These are phyloP conservation scores for Hirtodrosophila duncani DNA, from an alignment of 2,888 invertebrate genomes.

Conservation along the genomic window DNA sequence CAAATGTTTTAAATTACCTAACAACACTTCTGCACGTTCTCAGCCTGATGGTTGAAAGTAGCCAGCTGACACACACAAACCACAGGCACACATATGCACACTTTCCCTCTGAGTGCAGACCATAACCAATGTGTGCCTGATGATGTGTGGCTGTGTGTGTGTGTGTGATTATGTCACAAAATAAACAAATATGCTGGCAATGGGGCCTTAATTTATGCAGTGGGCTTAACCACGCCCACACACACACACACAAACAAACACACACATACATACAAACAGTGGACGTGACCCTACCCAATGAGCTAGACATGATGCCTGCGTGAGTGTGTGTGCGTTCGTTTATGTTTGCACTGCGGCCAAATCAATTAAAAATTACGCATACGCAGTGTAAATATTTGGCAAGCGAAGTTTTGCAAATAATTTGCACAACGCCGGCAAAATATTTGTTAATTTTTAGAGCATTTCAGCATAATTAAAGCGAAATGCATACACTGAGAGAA, in stretches of 20 bases:
- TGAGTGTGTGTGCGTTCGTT: slow-evolving; percentile 13
- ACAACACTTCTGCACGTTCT: slow-evolving; percentile 29
- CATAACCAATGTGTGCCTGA: no score
- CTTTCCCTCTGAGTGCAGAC: slow-evolving; percentile 1
- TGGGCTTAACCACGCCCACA: slow-evolving; percentile 37
- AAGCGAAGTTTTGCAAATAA: slow-evolving; percentile 28
- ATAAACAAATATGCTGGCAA: slow-evolving; percentile 52
- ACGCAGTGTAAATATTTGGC: slow-evolving; percentile 68
- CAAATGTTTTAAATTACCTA: slow-evolving; percentile 40
- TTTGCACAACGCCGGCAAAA: slow-evolving; percentile 48
- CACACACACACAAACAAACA: neutral
- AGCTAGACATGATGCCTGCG: neutral
- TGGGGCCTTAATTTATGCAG: slow-evolving; percentile 54
- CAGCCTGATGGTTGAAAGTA: no score
- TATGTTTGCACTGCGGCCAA: slow-evolving; percentile 60
- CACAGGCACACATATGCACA: neutral
- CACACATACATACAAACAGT: neutral
- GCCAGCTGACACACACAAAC: no score
- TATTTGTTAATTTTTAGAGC: slow-evolving; percentile 52
- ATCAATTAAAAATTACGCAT: slow-evolving; percentile 73
- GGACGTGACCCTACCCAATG: slow-evolving; percentile 29
- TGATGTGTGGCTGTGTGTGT: neutral
- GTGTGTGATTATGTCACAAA: slow-evolving; percentile 31
- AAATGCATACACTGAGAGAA: slow-evolving; percentile 7
- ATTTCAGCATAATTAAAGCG: slow-evolving; percentile 39